Percentiles rank a stretch among this genome's conserved stretches.
Evolutionary conservation across 1,140 invertebrate species (phyloP).

Genomic region (Pogonognathellus flavescens): DNA sequence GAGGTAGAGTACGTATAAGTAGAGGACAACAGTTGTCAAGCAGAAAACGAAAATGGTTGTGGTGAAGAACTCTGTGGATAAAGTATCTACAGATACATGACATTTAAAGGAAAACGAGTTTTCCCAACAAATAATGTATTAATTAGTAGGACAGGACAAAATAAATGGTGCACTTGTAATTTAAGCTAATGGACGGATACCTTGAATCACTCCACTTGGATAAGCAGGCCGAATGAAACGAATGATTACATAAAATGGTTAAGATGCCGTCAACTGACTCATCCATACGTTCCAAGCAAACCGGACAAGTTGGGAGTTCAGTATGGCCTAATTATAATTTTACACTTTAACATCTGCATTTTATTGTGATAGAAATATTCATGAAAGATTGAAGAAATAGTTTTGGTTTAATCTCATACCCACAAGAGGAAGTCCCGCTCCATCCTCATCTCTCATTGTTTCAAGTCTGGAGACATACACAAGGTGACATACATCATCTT

Average conservation of each 20-base stretch:
- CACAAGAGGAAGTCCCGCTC: slow-evolving; percentile 75
- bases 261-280: slow-evolving; percentile 97
- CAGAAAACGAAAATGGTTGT: too few species aligned
- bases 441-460: slow-evolving; percentile 75
- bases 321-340: too few species aligned
- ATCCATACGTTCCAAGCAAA: slow-evolving; percentile 97
- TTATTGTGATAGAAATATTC: too few species aligned
- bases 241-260: slow-evolving; percentile 98
- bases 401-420: slow-evolving; percentile 48
- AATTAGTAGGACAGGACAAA: too few species aligned
- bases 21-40: neutral
- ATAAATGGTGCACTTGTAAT: too few species aligned
- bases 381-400: neutral
- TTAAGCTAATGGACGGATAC: slow-evolving; percentile 65
- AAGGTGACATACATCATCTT: slow-evolving; percentile 90
- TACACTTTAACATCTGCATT: too few species aligned
- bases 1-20: too few species aligned
- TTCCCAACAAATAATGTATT: too few species aligned
- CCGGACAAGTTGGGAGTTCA: slow-evolving; percentile 97
- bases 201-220: slow-evolving; percentile 96
- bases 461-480: slow-evolving; percentile 96
- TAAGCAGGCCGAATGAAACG: slow-evolving; percentile 95
- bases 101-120: too few species aligned
- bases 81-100: neutral
- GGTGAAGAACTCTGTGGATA: neutral